Base-by-base conservation (phyloP, 2,113 vertebrate species). In the Mobula birostris region DNA sequence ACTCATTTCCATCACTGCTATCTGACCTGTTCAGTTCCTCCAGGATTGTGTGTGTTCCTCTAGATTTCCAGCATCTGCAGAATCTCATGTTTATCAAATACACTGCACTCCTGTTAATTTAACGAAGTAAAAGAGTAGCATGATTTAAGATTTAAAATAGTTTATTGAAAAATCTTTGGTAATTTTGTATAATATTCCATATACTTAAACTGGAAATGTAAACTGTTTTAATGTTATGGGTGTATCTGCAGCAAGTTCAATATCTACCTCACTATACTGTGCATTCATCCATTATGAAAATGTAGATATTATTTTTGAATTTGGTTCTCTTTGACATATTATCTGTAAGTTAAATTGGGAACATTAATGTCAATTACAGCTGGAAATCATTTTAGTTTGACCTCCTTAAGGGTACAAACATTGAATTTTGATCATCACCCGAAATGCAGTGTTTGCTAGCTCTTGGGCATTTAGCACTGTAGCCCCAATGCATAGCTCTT, bases 191-290 rank as follows among this genome's bases (percentile, higher is more conserved):
- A 32, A 72, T 72, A 36, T 48, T 0, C 90, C 63, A 12, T 66
- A 66, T n/a, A 15, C 56, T 87, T 56, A 9, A 90, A 93, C n/a
- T 92, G 90, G 21, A 93, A 93, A 74, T 48, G 90, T 48, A 48
- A 29, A 70, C 91, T 74, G 66, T 68, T n/a, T 93, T 27, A 63
- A 68, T 88, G 40, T 48, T 24, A 93, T 11, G 14, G 21, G 32
- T 92, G 40, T 24, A 8, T 92, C 68, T 74, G 19, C 68, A 93
- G 5, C 48, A 8, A 72, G 40, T 76, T 72, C 36, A 93, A 56
- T 9, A 93, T 93, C 68, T 48, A 72, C 17, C 11, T 36, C 40
- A 92, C 36, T 68, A 29, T 70, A 70, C 19, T 72, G 32, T 72
- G 32, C 87, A 8, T 68, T 91, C 68, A 17, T 83, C 80, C 56